Percentiles rank a stretch among this genome's conserved stretches.
Evolutionary conservation across 2,797 vertebrate genomes (phyloP).

Genomic region (Selene dorsalis): DNA sequence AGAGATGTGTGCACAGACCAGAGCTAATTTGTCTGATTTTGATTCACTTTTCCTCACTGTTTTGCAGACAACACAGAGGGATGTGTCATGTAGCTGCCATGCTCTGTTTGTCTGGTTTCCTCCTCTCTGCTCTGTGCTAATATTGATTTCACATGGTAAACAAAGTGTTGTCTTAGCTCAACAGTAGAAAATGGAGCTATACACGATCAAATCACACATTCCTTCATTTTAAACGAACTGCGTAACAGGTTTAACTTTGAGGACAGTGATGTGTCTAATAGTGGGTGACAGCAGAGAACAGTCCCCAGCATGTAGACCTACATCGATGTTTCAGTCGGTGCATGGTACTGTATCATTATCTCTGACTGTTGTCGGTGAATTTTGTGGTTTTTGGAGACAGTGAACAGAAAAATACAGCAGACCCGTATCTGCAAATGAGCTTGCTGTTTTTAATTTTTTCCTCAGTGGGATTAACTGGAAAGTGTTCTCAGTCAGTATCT

Average conservation of each 20-base stretch:
- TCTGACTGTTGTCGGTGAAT: no score
- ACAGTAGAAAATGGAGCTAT: neutral
- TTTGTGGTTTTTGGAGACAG: neutral
- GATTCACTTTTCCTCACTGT: neutral
- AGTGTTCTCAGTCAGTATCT: rapidly evolving
- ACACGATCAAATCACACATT: neutral
- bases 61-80: neutral
- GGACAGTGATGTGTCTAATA: neutral
- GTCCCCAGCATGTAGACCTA: neutral
- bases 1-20: neutral
- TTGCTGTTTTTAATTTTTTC: neutral
- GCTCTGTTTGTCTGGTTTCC: neutral
- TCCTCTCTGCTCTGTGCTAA: neutral
- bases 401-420: neutral
- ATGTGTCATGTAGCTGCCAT: neutral
- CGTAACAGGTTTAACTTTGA: neutral
- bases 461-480: neutral
- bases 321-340: neutral
- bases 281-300: neutral
- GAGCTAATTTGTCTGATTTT: neutral
- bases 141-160: neutral
- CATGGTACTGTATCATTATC: neutral
- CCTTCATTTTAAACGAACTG: neutral
- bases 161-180: conserved; percentile 1
- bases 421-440: neutral